These are phyloP conservation scores for Karalla daura DNA, from an alignment of 2,797 vertebrate genomes.

Conservation along the genomic window DNA sequence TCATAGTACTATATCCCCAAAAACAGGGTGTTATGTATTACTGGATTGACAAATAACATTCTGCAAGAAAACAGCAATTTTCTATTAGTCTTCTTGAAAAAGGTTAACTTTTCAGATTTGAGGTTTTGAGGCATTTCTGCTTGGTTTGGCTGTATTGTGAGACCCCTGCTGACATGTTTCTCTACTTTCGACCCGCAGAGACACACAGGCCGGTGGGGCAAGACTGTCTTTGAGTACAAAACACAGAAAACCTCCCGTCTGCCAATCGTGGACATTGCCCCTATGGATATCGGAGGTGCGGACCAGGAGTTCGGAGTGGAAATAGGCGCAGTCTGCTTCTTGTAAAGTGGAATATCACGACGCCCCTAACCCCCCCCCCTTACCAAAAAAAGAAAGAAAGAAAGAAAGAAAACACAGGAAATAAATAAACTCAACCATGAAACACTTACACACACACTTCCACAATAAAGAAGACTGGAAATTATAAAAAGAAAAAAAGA, in stretches of 20 bases:
- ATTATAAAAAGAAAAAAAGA: slow-evolving; percentile 82
- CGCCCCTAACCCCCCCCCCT: too few relatives aligned
- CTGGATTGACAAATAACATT: too few relatives aligned
- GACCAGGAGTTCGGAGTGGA: slow-evolving; percentile 99
- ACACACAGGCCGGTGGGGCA: slow-evolving; percentile 96
- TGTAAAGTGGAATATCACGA: slow-evolving; percentile 89
- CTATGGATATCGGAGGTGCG: slow-evolving; percentile 96
- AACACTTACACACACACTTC: slow-evolving; percentile 83
- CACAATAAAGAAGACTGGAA: slow-evolving; percentile 86
- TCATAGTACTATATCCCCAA: too few relatives aligned
- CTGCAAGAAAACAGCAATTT: too few relatives aligned
- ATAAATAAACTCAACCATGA: slow-evolving; percentile 84
- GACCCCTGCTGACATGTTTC: slow-evolving; percentile 27
- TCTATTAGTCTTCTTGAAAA: too few relatives aligned
- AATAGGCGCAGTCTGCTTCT: slow-evolving; percentile 97
- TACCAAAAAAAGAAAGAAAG: too few relatives aligned
- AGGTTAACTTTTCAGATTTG: too few relatives aligned
- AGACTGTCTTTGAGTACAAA: slow-evolving; percentile 98
- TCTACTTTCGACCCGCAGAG: slow-evolving; percentile 82
- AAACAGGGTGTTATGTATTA: too few relatives aligned
- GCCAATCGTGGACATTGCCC: slow-evolving; percentile 97
- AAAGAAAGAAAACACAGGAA: slow-evolving; percentile 74
- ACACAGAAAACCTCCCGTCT: slow-evolving; percentile 98
- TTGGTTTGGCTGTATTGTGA: background rate
- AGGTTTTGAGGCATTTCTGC: too few relatives aligned